These are phyloP conservation scores for Peromyscus eremicus DNA, from an alignment of 2,797 vertebrate species.

Conservation along the genomic window DNA sequence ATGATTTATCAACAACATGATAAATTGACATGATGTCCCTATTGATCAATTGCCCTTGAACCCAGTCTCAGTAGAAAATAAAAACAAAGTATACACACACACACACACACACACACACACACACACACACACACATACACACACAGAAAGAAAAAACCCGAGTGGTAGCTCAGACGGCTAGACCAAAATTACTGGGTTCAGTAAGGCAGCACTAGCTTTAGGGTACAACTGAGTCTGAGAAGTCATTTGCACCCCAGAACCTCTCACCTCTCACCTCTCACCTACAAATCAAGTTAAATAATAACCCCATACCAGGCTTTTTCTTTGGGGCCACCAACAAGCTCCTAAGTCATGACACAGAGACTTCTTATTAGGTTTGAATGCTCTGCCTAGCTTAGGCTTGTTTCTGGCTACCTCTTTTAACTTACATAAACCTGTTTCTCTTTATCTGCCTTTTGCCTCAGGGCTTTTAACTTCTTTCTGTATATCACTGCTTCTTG, in stretches of 20 bases:
- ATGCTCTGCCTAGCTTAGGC: neutral
- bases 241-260: neutral
- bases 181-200: neutral
- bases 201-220: neutral
- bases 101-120: too few species aligned
- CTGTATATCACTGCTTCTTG: neutral
- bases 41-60: neutral
- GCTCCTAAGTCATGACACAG: neutral
- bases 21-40: neutral
- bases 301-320: neutral
- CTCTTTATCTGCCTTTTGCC: neutral
- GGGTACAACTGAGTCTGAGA: neutral
- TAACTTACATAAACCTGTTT: neutral
- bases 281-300: neutral
- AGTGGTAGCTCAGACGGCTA: neutral
- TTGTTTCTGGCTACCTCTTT: neutral
- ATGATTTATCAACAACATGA: neutral
- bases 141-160: accelerated
- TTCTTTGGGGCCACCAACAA: neutral
- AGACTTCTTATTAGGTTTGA: neutral
- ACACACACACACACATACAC: too few species aligned
- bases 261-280: neutral
- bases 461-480: neutral
- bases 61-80: neutral
- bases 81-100: neutral